These are phyloP conservation scores for Eupristina koningsbergeri DNA, from an alignment of 1,140 invertebrate species.

Conservation along the genomic window DNA sequence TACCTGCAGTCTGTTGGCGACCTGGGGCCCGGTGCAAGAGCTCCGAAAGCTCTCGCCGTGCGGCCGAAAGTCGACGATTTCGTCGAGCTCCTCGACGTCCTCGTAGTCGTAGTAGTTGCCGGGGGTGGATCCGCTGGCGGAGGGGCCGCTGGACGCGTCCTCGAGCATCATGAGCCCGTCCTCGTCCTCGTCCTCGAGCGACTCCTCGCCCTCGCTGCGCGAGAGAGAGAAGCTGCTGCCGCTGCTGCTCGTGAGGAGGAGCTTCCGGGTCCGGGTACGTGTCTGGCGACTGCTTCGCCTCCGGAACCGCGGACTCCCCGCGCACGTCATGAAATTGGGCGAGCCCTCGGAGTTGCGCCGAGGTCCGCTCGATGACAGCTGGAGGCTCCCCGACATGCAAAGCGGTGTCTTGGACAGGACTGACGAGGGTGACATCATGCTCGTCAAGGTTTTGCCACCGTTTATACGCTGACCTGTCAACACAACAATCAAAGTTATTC, in stretches of 20 bases:
- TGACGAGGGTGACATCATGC: background rate
- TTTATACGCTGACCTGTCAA: slow-evolving; percentile 36
- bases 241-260: slow-evolving; percentile 5
- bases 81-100: slow-evolving; percentile 69
- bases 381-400: slow-evolving; percentile 12
- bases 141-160: background rate
- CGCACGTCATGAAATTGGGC: slow-evolving; percentile 68
- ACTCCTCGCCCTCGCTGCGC: slow-evolving; percentile 64
- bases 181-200: slow-evolving; percentile 64
- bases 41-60: slow-evolving; percentile 63
- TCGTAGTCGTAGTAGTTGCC: slow-evolving; percentile 66
- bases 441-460: slow-evolving; percentile 52
- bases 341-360: slow-evolving; percentile 69
- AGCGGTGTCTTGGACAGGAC: background rate
- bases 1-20: slow-evolving; percentile 28
- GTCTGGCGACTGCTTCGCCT: slow-evolving; percentile 41
- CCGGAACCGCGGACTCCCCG: slow-evolving; percentile 65
- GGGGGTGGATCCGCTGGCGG: no score
- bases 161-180: slow-evolving; percentile 55
- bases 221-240: slow-evolving; percentile 61
- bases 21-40: background rate
- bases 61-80: slow-evolving; percentile 70
- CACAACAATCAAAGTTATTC: background rate
- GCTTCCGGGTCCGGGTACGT: slow-evolving; percentile 42
- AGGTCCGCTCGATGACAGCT: slow-evolving; percentile 42